A percentile compares a stretch with the other conserved stretches of the same genome.
phyloP scores from a whole-genome alignment of 2,888 invertebrate genomes.

The Stenurella melanura region DNA sequence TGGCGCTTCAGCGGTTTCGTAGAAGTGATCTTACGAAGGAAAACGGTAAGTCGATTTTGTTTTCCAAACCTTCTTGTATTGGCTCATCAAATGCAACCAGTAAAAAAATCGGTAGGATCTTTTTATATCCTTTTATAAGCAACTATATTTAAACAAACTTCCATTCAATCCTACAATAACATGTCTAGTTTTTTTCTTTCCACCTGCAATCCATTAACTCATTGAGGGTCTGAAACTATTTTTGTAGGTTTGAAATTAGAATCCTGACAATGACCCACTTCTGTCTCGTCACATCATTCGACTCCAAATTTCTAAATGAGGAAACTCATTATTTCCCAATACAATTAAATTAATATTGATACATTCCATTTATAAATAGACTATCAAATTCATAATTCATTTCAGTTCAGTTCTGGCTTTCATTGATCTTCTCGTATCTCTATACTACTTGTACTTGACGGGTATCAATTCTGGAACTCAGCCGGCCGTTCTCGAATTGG shows the following conservation, averaged over 20 bases:
- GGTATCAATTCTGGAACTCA: not conserved
- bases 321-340: not conserved
- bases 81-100: too few species aligned
- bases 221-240: not conserved
- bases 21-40: too few species aligned
- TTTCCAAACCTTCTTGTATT: too few species aligned
- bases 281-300: not conserved
- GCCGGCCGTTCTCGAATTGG: not conserved
- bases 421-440: not conserved
- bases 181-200: not conserved
- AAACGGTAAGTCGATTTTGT: too few species aligned
- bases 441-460: conserved; percentile 1
- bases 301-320: not conserved
- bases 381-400: not conserved
- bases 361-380: not conserved
- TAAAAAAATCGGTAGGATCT: too few species aligned
- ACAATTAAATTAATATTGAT: conserved; percentile 22
- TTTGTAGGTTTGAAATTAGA: not conserved
- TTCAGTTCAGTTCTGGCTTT: conserved; percentile 1
- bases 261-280: not conserved
- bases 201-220: not conserved
- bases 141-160: too few species aligned
- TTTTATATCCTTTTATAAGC: too few species aligned
- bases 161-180: not conserved
- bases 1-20: too few species aligned